phyloP scores from a whole-genome alignment of 2,113 vertebrate species.

The Pseudopodoces humilis region DNA sequence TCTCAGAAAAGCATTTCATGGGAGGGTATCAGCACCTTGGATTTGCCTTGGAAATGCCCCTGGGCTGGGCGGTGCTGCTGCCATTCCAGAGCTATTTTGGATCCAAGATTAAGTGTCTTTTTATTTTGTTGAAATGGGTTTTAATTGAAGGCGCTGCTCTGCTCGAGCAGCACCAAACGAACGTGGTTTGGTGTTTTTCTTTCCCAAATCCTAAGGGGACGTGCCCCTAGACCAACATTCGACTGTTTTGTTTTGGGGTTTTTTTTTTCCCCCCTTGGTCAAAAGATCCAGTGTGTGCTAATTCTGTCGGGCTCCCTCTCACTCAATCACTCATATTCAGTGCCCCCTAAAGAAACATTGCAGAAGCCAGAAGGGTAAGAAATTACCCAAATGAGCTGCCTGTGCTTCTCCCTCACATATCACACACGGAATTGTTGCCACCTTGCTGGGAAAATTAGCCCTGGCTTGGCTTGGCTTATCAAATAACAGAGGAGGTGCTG shows the following conservation, averaged over 20 bases:
- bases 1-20: constrained; percentile 28
- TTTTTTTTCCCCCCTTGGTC: constrained; percentile 23
- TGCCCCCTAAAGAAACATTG: constrained; percentile 70
- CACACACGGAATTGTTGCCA: constrained; percentile 59
- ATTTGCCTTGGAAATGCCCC: constrained; percentile 60
- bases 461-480: constrained; percentile 18
- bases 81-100: not conserved
- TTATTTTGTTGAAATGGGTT: constrained; percentile 50
- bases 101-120: constrained; percentile 50
- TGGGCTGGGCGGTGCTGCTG: constrained; percentile 23
- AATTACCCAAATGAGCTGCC: constrained; percentile 66
- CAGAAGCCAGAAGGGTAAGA: constrained; percentile 63
- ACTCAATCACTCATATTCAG: constrained; percentile 67
- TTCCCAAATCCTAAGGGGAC: constrained; percentile 67
- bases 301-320: constrained; percentile 63
- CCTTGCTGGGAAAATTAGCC: constrained; percentile 62
- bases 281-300: constrained; percentile 77
- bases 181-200: constrained; percentile 63
- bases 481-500: constrained; percentile 33
- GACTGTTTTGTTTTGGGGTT: constrained; percentile 34
- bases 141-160: constrained; percentile 59
- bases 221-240: constrained; percentile 62
- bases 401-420: constrained; percentile 45
- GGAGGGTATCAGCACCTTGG: constrained; percentile 4
- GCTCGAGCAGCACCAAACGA: constrained; percentile 65